phyloP scores from a whole-genome alignment of 2,113 vertebrate genomes.

The Otocyon megalotis region DNA sequence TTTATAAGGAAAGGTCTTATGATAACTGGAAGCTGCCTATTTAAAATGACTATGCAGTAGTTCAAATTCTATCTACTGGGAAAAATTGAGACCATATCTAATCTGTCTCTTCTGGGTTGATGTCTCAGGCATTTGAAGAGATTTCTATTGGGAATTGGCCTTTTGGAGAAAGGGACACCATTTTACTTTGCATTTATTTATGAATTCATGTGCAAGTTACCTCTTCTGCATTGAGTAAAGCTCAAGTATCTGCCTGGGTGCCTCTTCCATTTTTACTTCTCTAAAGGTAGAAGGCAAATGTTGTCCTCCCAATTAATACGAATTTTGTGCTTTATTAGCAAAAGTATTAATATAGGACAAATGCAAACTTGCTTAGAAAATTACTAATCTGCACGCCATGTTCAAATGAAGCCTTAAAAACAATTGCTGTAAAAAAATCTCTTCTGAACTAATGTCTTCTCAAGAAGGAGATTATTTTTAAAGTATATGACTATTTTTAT shows the following conservation, averaged over 20 bases:
- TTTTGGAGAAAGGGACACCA: background rate
- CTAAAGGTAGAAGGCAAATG: background rate
- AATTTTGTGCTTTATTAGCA: background rate
- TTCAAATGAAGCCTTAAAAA: constrained; percentile 39
- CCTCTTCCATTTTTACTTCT: constrained; percentile 6
- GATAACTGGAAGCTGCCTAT: background rate
- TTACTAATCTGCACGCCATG: background rate
- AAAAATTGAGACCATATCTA: background rate
- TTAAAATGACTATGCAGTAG: background rate
- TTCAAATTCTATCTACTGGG: background rate
- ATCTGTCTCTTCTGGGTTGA: background rate
- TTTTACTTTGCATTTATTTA: constrained; percentile 7
- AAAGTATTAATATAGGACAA: background rate
- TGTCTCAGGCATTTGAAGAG: background rate
- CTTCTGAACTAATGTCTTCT: background rate
- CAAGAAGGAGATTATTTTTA: background rate
- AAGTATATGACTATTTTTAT: background rate
- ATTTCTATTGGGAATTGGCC: background rate
- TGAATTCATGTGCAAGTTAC: background rate
- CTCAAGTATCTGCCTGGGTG: background rate
- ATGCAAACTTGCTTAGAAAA: constrained; percentile 37
- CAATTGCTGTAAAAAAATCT: background rate
- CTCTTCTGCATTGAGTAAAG: constrained; percentile 2
- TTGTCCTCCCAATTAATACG: constrained; percentile 46
- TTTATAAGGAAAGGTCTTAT: background rate